phyloP scores from a whole-genome alignment of 2,888 invertebrate genomes.

The Rhagonycha fulva region DNA sequence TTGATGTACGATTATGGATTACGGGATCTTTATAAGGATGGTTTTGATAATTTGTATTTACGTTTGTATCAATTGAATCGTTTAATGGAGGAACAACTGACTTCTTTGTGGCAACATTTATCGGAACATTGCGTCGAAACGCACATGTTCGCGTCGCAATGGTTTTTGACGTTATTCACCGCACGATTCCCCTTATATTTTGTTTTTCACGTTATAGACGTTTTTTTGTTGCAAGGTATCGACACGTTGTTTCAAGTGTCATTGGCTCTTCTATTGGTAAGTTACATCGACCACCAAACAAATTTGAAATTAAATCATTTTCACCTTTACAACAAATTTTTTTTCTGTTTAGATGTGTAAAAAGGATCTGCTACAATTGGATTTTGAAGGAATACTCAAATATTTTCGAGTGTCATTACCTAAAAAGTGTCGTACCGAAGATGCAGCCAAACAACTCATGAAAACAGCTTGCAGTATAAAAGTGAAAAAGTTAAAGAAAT shows the following conservation, averaged over 20 bases:
- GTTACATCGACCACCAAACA: constrained; percentile 21
- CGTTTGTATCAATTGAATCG: constrained; percentile 93
- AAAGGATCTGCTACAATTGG: constrained; percentile 87
- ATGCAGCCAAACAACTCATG: constrained; percentile 85
- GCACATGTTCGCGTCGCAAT: constrained; percentile 99
- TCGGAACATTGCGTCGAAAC: constrained; percentile 84
- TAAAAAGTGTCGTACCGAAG: constrained; percentile 92
- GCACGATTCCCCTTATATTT: constrained; percentile 97
- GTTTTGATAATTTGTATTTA: constrained; percentile 95
- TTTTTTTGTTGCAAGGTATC: constrained; percentile 92
- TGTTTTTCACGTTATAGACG: constrained; percentile 95
- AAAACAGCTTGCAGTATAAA: constrained; percentile 89
- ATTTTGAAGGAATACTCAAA: constrained; percentile 97
- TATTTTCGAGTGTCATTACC: constrained; percentile 97
- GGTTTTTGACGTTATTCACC: constrained; percentile 99
- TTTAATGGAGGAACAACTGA: constrained; percentile 88
- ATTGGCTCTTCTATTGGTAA: constrained; percentile 85
- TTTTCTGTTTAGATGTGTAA: constrained; percentile 68
- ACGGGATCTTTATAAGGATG: constrained; percentile 93
- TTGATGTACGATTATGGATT: constrained; percentile 97
- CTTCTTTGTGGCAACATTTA: constrained; percentile 81
- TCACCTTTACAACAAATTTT: neutral
- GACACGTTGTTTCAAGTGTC: constrained; percentile 97
- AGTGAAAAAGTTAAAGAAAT: constrained; percentile 91
- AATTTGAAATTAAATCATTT: neutral